A percentile compares a stretch with the other conserved stretches of the same genome.
Evolutionary conservation across 2,797 vertebrate genomes (phyloP).

Genomic region (Serranus cabrilla): DNA sequence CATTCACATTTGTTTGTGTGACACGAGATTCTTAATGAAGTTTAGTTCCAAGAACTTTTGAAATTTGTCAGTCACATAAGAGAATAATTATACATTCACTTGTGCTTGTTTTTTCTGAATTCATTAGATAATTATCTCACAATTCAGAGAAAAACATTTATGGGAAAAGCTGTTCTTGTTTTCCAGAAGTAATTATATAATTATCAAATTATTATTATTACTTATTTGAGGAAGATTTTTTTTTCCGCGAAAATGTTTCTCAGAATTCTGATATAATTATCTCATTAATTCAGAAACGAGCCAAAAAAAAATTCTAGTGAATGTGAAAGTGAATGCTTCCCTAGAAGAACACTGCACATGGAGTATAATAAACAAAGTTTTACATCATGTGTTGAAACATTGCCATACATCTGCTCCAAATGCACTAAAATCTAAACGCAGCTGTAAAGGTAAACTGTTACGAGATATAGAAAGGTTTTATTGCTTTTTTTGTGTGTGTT

Average conservation of each 20-base stretch:
- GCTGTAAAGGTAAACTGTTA: constrained; percentile 11
- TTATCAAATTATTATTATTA: too few relatives aligned
- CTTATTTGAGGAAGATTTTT: too few relatives aligned
- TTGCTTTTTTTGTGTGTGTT: background rate
- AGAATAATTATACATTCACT: background rate
- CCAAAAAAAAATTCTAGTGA: too few relatives aligned
- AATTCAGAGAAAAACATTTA: too few relatives aligned
- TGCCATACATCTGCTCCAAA: constrained; percentile 23
- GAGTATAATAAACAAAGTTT: background rate
- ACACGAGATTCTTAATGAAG: background rate
- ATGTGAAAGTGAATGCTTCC: too few relatives aligned
- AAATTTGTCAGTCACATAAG: background rate
- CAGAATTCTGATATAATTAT: too few relatives aligned
- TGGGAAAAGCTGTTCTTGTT: too few relatives aligned
- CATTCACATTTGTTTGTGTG: background rate
- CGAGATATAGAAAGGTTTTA: constrained; percentile 8
- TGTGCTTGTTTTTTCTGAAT: too few relatives aligned
- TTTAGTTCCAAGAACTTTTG: background rate
- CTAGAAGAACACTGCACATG: background rate
- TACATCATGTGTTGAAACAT: background rate
- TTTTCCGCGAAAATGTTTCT: too few relatives aligned
- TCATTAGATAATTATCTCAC: too few relatives aligned
- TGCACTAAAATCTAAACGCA: constrained; percentile 11
- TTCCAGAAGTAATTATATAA: too few relatives aligned
- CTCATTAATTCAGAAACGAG: too few relatives aligned